phyloP scores from a whole-genome alignment of 2,888 invertebrate genomes.

The Drosophila monieri region DNA sequence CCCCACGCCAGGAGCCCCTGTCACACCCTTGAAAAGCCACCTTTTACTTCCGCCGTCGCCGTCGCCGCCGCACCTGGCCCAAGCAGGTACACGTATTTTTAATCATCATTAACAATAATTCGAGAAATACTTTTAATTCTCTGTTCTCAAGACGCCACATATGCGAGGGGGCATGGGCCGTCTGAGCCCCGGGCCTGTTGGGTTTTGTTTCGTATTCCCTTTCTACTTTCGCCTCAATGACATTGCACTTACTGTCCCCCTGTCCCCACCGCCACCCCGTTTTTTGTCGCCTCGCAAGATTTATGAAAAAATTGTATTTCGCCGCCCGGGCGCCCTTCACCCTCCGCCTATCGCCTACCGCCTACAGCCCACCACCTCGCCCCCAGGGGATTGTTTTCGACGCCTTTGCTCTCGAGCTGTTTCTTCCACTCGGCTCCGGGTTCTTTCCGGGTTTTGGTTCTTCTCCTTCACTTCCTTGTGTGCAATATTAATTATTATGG shows the following conservation, averaged over 20 bases:
- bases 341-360: too few relatives aligned
- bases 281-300: slow-evolving; percentile 48
- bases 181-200: slow-evolving; percentile 21
- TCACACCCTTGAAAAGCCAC: slow-evolving; percentile 7
- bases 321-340: neutral
- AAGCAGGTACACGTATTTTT: slow-evolving; percentile 74
- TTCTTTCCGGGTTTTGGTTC: slow-evolving; percentile 7
- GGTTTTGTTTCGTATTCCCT: slow-evolving; percentile 47
- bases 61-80: slow-evolving; percentile 23
- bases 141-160: slow-evolving; percentile 47
- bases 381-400: slow-evolving; percentile 40
- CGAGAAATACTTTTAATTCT: slow-evolving; percentile 80
- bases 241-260: slow-evolving; percentile 70
- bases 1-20: neutral
- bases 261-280: slow-evolving; percentile 16
- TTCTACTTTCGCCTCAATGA: slow-evolving; percentile 70
- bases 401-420: slow-evolving; percentile 23
- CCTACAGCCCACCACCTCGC: neutral
- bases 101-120: slow-evolving; percentile 83
- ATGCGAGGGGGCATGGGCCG: slow-evolving; percentile 41
- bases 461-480: slow-evolving; percentile 53
- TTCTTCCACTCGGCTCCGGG: too few relatives aligned
- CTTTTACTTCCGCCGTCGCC: neutral
- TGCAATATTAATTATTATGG: slow-evolving; percentile 81
- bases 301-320: slow-evolving; percentile 65